Base-by-base conservation (phyloP, 2,797 vertebrate genomes). In the Cichlasoma orientale region DNA sequence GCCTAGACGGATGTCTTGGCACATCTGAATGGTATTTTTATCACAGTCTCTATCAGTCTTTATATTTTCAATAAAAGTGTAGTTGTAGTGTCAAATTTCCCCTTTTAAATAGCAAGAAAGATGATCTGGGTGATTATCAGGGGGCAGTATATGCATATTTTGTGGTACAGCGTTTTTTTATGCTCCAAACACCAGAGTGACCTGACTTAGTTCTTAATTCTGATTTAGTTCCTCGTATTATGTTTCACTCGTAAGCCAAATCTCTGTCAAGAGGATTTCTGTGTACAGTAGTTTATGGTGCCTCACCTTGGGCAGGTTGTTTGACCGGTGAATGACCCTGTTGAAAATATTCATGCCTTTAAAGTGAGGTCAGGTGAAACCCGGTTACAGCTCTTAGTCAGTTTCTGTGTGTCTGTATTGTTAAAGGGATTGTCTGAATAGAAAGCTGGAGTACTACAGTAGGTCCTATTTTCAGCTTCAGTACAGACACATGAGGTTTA, bases 321-420 rank as follows among this genome's bases (percentile, higher is more conserved):
- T 75, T 85, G 88, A 84, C 87, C 84, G 76, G 72, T 41, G 75
- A 63, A 52, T 86, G 79, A 86, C 82, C 77, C 66, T 63, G 58
- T 56, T 83, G 74, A 75, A 80, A 70, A 71, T 86, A 57, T 27
- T 72, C 74, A 80, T 83, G 72, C 53, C 56, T 86, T 73, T 70
- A 53, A 66, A 61, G 57, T 84, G 80, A 89, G 66, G 74, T 87
- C 78, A 85, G 55, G 56, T 79, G 56, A 78, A 84, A 86, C 72
- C n/a, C 29, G 56, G 47, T 25, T 13, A 31, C 50, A 66, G 56
- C 23, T 63, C 31, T 23, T 18, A 72, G 1, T 80, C 73, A 59
- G 68, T 78, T 72, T 69, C 33, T 78, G 53, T 78, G 3, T 52
- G 44, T 68, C 63, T 68, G 44, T 29, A 16, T 50, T 75, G 25